Conservation (phyloP, 1,140 invertebrate species). For the Brachionus sp. region DNA sequence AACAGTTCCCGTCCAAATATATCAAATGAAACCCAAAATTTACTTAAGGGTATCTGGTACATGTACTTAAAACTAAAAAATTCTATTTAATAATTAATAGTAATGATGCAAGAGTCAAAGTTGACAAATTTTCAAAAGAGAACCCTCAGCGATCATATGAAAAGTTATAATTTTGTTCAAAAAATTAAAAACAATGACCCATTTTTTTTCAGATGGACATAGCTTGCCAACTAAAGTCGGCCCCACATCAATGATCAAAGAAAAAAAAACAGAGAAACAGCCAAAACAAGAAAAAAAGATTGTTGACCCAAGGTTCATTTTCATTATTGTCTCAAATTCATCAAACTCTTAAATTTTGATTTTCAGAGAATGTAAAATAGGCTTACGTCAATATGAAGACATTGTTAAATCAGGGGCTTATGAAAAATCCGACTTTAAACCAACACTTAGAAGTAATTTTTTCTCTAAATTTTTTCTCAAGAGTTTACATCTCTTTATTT, state of each 20-base stretch:
- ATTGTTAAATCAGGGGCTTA: slow-evolving; percentile 45
- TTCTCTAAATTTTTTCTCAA: not conserved
- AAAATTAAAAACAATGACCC: not conserved
- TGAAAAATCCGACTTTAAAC: slow-evolving; percentile 40
- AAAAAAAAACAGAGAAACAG: not conserved
- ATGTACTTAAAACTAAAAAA: not conserved
- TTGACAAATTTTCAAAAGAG: slow-evolving; percentile 42
- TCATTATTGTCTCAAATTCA: not conserved
- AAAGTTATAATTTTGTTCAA: not conserved
- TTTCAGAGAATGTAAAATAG: not conserved
- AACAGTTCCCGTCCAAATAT: not conserved
- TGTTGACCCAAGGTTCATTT: not conserved
- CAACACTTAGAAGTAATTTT: slow-evolving; percentile 27
- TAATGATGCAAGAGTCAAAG: slow-evolving; percentile 40
- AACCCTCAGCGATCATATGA: not conserved
- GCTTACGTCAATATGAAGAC: not conserved
- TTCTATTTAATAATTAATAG: not conserved
- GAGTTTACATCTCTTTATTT: not conserved
- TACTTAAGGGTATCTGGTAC: not conserved
- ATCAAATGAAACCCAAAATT: slow-evolving; percentile 14
- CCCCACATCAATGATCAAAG: not conserved
- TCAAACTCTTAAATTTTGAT: not conserved
- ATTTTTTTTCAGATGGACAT: not conserved
- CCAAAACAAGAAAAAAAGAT: not conserved
- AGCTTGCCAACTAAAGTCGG: slow-evolving; percentile 15